Evolutionary conservation across 2,797 vertebrate species (phyloP).

Genomic region (Cossypha heuglini): DNA sequence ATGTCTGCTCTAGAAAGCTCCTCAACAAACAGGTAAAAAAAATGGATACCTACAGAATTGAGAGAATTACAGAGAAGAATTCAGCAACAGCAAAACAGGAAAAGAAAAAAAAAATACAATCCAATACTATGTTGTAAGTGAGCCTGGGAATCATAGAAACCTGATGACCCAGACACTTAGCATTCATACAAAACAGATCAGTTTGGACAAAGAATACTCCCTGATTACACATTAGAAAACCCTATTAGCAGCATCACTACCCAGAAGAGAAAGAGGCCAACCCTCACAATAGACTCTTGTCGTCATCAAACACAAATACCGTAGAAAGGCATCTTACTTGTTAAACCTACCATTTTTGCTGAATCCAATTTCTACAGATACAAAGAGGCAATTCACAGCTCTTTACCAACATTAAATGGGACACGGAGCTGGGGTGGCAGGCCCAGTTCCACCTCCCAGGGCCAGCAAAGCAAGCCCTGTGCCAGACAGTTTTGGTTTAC

Average conservation of each 20-base stretch:
- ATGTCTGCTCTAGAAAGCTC: background rate
- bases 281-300: fast-evolving
- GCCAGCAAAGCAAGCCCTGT: background rate
- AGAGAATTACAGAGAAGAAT: background rate
- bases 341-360: background rate
- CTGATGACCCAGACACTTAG: too few species aligned
- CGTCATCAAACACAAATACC: background rate
- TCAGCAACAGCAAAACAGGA: background rate
- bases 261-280: background rate
- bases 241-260: background rate
- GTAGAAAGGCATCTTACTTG: background rate
- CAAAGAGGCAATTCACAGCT: background rate
- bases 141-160: fast-evolving
- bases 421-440: background rate
- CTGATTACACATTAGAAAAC: background rate
- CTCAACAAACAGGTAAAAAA: background rate
- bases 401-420: background rate
- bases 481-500: background rate
- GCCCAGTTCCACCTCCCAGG: fast-evolving
- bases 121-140: background rate
- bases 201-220: background rate
- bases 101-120: background rate
- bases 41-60: background rate
- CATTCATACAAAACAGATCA: background rate
- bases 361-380: background rate